A percentile compares a stretch with the other conserved stretches of the same genome.
Evolutionary conservation across 2,888 invertebrate genomes (phyloP).

Genomic region (Tholera decimalis): DNA sequence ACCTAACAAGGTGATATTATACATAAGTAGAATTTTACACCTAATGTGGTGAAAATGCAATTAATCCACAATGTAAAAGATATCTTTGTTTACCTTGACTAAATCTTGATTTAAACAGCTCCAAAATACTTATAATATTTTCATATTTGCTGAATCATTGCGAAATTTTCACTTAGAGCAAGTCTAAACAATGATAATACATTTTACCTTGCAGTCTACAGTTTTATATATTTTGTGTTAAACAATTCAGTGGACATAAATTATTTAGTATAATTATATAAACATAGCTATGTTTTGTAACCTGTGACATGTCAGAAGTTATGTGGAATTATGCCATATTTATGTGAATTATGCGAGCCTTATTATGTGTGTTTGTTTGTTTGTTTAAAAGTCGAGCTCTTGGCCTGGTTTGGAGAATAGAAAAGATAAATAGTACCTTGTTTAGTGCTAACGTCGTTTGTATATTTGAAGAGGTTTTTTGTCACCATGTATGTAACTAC

Average conservation of each 20-base stretch:
- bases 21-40: neutral
- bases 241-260: constrained; percentile 34
- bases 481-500: neutral
- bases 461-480: neutral
- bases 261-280: constrained; percentile 49
- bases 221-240: constrained; percentile 35
- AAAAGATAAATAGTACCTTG: constrained; percentile 30
- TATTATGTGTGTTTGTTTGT: constrained; percentile 29
- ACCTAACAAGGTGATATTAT: too few relatives aligned
- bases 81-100: neutral
- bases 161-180: constrained; percentile 32
- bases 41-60: too few relatives aligned
- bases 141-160: constrained; percentile 28
- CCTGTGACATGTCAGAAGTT: constrained; percentile 59
- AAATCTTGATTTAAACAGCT: neutral
- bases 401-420: constrained; percentile 24
- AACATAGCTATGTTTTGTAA: constrained; percentile 21
- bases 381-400: constrained; percentile 30
- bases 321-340: constrained; percentile 63
- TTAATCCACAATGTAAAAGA: too few relatives aligned
- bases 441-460: constrained; percentile 1
- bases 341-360: constrained; percentile 58
- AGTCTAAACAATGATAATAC: constrained; percentile 58
- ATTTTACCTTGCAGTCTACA: constrained; percentile 56
- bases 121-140: neutral